A percentile compares a stretch with the other conserved stretches of the same genome.
phyloP scores from a whole-genome alignment of 2,888 invertebrate species.

The Pegoplata infirma region DNA sequence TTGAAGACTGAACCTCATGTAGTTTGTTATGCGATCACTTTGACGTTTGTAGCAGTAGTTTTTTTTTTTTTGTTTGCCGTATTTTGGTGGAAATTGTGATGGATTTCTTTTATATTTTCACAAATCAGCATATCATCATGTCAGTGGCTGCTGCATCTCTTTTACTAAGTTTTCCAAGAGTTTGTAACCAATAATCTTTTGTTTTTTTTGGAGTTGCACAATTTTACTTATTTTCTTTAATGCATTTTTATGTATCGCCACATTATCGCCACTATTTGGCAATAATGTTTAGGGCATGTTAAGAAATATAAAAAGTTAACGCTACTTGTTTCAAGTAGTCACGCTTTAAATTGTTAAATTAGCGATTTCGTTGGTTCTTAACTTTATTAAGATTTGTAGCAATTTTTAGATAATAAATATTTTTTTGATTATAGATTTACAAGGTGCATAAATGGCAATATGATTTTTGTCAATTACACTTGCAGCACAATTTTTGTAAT shows the following conservation, averaged over 20 bases:
- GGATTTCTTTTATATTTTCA: constrained; percentile 2
- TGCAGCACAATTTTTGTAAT: too few relatives aligned
- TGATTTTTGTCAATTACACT: too few relatives aligned
- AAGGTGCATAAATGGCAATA: not conserved
- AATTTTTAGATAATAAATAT: constrained; percentile 32
- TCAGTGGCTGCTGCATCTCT: constrained; percentile 36
- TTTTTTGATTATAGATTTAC: constrained; percentile 21
- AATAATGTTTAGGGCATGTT: constrained; percentile 46
- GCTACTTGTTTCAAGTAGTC: constrained; percentile 59
- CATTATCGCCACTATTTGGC: constrained; percentile 49
- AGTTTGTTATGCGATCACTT: constrained; percentile 42
- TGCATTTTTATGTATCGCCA: constrained; percentile 50
- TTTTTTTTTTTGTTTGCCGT: not conserved
- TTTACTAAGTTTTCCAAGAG: constrained; percentile 5
- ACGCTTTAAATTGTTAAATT: constrained; percentile 50
- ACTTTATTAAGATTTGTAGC: constrained; percentile 6
- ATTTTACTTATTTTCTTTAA: constrained; percentile 11
- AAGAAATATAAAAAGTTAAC: constrained; percentile 40
- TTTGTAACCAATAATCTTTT: constrained; percentile 27
- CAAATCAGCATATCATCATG: constrained; percentile 51
- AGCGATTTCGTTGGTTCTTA: constrained; percentile 24
- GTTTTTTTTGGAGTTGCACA: constrained; percentile 19
- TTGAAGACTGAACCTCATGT: constrained; percentile 17
- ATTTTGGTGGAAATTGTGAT: constrained; percentile 11
- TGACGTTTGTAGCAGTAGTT: constrained; percentile 4